Evolutionary conservation across 2,113 vertebrate genomes (phyloP).

Genomic region (Gopherus evgoodei): DNA sequence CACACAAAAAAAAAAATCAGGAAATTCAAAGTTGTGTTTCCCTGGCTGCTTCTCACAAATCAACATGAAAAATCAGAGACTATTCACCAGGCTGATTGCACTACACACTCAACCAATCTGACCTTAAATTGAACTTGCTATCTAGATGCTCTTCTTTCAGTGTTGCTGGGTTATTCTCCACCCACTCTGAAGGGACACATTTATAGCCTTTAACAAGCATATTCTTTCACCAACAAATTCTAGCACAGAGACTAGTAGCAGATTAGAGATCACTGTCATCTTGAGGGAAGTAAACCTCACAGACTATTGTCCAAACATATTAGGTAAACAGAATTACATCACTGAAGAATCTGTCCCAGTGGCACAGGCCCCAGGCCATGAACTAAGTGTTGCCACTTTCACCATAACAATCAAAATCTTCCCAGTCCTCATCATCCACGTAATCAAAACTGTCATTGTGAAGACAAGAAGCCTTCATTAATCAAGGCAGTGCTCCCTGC

Average conservation of each 20-base stretch:
- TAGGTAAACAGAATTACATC: rapidly evolving
- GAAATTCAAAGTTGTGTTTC: not conserved
- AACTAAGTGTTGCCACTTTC: not conserved
- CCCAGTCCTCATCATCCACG: rapidly evolving
- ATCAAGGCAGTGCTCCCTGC: not conserved
- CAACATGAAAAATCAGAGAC: not conserved
- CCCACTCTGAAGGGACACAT: not conserved
- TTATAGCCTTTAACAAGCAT: rapidly evolving
- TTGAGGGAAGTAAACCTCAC: not conserved
- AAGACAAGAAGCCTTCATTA: not conserved
- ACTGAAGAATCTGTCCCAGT: no score
- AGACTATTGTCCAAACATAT: no score
- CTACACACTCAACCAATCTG: not conserved
- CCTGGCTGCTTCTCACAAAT: not conserved
- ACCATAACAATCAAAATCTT: not conserved
- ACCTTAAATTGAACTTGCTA: not conserved
- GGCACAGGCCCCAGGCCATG: not conserved
- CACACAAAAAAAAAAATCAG: rapidly evolving
- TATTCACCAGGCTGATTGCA: not conserved
- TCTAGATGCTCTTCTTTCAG: not conserved
- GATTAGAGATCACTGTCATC: not conserved
- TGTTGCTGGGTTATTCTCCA: not conserved
- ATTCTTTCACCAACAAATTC: rapidly evolving
- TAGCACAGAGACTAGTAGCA: rapidly evolving
- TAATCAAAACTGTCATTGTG: not conserved